phyloP scores from a whole-genome alignment of 2,113 vertebrate species.

The Amphilophus citrinellus region DNA sequence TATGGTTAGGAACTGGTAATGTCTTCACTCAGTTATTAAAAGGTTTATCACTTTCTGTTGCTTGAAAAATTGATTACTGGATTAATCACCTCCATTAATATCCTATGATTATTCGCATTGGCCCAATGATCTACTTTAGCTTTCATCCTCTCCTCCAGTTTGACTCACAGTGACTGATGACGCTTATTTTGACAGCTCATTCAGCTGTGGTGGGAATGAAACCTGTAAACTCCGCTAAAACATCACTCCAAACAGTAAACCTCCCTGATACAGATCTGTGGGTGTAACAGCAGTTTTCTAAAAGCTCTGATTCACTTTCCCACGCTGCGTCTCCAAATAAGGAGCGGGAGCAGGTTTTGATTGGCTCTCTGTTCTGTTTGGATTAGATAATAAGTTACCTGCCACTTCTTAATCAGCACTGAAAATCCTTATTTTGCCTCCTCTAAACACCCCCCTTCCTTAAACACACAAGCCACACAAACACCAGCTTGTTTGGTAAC shows the following conservation, averaged over 20 bases:
- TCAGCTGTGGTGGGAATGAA: conserved; percentile 53
- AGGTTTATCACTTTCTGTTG: not conserved
- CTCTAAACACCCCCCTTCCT: not conserved
- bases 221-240: conserved; percentile 28
- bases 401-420: conserved; percentile 53
- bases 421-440: not conserved
- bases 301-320: conserved; percentile 41
- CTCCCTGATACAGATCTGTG: conserved; percentile 21
- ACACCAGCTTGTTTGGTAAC: conserved; percentile 38
- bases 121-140: not conserved
- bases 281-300: not conserved
- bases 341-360: not conserved
- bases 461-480: conserved; percentile 23
- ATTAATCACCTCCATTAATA: not conserved
- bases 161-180: not conserved
- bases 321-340: conserved; percentile 45
- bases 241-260: conserved; percentile 2
- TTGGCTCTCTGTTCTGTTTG: conserved; percentile 48
- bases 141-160: not conserved
- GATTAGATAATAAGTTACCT: conserved; percentile 66
- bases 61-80: not conserved
- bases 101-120: not conserved
- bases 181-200: conserved; percentile 31
- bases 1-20: not conserved
- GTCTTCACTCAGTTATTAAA: not conserved